Percentiles rank a stretch among this genome's conserved stretches.
Evolutionary conservation across 1,140 invertebrate species (phyloP).

Genomic region (Hyles euphorbiae): DNA sequence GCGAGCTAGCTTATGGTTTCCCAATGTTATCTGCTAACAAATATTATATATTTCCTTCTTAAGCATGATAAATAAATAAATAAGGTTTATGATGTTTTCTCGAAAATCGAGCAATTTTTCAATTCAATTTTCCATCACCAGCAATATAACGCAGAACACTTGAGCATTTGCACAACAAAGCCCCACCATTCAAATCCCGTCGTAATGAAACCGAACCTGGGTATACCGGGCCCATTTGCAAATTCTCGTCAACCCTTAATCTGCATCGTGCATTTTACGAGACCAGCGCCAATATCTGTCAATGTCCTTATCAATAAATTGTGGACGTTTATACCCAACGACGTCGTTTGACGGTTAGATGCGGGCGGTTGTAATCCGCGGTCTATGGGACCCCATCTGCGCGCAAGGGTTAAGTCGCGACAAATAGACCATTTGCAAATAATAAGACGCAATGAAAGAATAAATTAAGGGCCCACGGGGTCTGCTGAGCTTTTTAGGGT

Average conservation of each 20-base stretch:
- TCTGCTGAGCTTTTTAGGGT: constrained; percentile 23
- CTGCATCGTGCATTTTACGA: constrained; percentile 70
- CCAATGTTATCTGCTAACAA: too few relatives aligned
- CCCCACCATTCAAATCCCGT: constrained; percentile 39
- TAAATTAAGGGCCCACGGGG: constrained; percentile 57
- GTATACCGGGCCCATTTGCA: constrained; percentile 62
- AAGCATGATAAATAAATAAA: too few relatives aligned
- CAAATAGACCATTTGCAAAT: constrained; percentile 75
- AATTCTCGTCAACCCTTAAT: constrained; percentile 64
- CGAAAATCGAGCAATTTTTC: too few relatives aligned
- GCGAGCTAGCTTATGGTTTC: too few relatives aligned
- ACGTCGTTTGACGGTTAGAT: constrained; percentile 68
- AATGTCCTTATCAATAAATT: constrained; percentile 75
- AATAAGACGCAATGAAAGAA: constrained; percentile 74
- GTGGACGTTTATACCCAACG: constrained; percentile 62
- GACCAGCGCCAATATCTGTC: constrained; percentile 68
- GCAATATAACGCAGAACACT: not conserved
- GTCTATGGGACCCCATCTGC: constrained; percentile 66
- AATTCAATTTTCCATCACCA: too few relatives aligned
- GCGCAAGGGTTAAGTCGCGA: constrained; percentile 72
- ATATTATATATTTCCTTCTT: too few relatives aligned
- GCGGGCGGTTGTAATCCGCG: constrained; percentile 57
- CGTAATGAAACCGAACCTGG: constrained; percentile 56
- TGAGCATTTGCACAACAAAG: constrained; percentile 30
- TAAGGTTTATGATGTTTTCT: too few relatives aligned